Evolutionary conservation across 2,888 invertebrate species (phyloP).

Genomic region (Nipponacmea schrenckii): DNA sequence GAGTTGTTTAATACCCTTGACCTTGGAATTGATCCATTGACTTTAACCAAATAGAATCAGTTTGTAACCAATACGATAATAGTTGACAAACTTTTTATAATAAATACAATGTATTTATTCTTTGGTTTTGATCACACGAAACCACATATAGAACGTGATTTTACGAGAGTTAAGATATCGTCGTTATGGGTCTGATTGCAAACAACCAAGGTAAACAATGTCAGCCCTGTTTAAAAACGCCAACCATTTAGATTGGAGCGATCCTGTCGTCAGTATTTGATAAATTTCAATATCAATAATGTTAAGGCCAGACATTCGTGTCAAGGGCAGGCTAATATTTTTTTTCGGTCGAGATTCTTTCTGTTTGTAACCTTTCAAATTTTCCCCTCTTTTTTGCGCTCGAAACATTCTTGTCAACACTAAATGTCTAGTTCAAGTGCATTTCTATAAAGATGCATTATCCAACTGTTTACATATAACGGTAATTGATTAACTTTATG

Average conservation of each 20-base stretch:
- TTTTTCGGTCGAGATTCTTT: no score
- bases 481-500: not conserved
- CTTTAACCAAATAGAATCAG: no score
- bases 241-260: not conserved
- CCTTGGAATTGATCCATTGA: no score
- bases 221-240: not conserved
- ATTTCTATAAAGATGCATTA: not conserved
- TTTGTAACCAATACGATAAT: no score
- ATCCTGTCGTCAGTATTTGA: not conserved
- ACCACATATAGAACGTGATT: not conserved
- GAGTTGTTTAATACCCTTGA: no score
- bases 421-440: not conserved
- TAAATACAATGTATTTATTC: no score
- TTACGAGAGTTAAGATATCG: not conserved
- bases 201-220: conserved; percentile 2
- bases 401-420: not conserved
- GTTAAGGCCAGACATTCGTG: not conserved
- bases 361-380: not conserved
- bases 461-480: not conserved
- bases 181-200: not conserved
- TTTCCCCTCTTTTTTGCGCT: not conserved
- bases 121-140: not conserved
- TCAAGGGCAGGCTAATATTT: conserved; percentile 6
- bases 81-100: no score
- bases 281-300: not conserved